These are phyloP conservation scores for Zaprionus gabonicus DNA, from an alignment of 1,140 invertebrate genomes.

Conservation along the genomic window DNA sequence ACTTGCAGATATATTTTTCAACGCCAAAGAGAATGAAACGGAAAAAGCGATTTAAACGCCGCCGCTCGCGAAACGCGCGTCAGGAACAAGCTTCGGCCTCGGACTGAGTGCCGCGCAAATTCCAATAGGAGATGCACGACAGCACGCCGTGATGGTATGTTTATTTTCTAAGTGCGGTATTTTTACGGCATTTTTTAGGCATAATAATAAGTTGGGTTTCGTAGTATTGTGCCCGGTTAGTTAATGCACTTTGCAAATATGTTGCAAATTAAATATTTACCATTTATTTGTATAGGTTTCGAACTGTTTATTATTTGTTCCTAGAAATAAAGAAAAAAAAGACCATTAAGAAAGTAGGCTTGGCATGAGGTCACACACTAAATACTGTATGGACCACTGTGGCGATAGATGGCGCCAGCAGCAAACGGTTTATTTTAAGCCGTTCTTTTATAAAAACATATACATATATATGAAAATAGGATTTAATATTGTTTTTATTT, in stretches of 20 bases:
- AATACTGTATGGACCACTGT: background rate
- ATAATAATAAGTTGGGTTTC: slow-evolving; percentile 11
- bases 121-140: slow-evolving; percentile 37
- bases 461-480: background rate
- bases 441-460: background rate
- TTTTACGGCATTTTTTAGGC: slow-evolving; percentile 20
- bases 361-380: slow-evolving; percentile 19
- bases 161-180: background rate
- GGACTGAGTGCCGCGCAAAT: slow-evolving; percentile 59
- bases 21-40: slow-evolving; percentile 71
- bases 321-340: background rate
- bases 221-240: background rate
- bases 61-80: slow-evolving; percentile 59
- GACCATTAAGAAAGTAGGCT: background rate
- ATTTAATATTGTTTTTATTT: no score
- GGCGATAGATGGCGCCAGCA: slow-evolving; percentile 36
- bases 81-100: slow-evolving; percentile 66
- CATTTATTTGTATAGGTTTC: background rate
- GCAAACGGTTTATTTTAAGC: slow-evolving; percentile 39
- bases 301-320: background rate
- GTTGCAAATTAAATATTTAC: background rate
- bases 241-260: background rate
- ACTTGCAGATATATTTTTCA: slow-evolving; percentile 49
- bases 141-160: slow-evolving; percentile 8
- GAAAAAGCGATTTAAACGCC: slow-evolving; percentile 62